Evolutionary conservation across 2,888 invertebrate species (phyloP).

Genomic region (Rhagium mordax): DNA sequence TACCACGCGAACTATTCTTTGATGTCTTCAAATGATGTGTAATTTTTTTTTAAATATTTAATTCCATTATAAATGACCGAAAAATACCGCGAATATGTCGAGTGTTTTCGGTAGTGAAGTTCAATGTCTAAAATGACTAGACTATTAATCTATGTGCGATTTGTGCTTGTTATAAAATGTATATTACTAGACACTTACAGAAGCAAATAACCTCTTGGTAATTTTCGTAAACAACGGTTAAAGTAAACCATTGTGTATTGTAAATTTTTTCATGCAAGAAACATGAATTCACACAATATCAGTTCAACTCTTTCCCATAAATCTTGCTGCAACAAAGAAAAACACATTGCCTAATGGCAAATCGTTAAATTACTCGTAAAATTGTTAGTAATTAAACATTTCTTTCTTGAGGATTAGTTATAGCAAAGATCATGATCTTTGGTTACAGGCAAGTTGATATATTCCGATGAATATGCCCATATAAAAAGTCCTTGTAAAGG

Average conservation of each 20-base stretch:
- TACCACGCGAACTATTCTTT: too few species aligned
- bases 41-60: too few species aligned
- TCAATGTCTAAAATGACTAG: too few species aligned
- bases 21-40: too few species aligned
- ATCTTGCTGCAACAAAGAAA: not conserved
- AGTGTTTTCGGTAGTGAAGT: too few species aligned
- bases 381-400: not conserved
- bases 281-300: slow-evolving; percentile 1
- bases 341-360: slow-evolving; percentile 12
- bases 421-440: too few species aligned
- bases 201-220: not conserved
- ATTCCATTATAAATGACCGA: too few species aligned
- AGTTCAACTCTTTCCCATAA: slow-evolving; percentile 18
- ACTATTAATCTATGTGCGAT: too few species aligned
- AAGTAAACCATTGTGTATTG: slow-evolving; percentile 12
- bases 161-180: not conserved
- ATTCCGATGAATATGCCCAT: too few species aligned
- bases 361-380: not conserved
- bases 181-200: not conserved
- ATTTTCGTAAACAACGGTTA: slow-evolving; percentile 3
- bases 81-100: too few species aligned
- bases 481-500: too few species aligned
- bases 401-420: not conserved
- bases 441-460: too few species aligned
- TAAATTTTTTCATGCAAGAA: slow-evolving; percentile 9